Evolutionary conservation across 2,888 invertebrate species (phyloP), one percentile per base, ranked within the genome.

Genomic region (Melanophora roralis): DNA sequence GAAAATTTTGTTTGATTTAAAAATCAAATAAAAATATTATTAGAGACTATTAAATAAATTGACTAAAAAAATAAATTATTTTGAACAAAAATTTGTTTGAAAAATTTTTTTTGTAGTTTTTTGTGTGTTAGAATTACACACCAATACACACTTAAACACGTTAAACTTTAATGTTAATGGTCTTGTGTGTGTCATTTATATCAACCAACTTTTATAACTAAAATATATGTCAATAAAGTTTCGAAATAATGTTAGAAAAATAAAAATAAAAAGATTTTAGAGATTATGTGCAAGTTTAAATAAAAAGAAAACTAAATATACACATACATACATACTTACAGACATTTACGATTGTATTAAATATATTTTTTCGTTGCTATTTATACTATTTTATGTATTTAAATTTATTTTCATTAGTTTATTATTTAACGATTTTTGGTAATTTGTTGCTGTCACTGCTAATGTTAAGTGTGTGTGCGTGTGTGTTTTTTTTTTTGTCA

Each of bases 201-300:
- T 8, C 0, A 53, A 12, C n/a, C 8, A n/a, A 60, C n/a, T 32
- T 40, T 32, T 53, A 53, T 32, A n/a, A n/a, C n/a, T n/a, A n/a
- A 5, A 69, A 55, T 55, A 64, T 38, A 38, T 64, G 23, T 16
- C 16, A 55, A 47, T 45, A 73, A 64, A 64, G 36, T 60, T 43
- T 8, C 1, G 23, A 36, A 40, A 62, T 14, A 43, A 32, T n/a
- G n/a, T n/a, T n/a, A 2, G 12, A 55, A 23, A 14, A 4, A 40
- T 47, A 27, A 38, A 6, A 23, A 7, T 0, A 34, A 36, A 45
- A 14, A 23, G 14, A 60, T 45, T 36, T 36, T 16, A 32, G 5
- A 34, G 16, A 34, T 40, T 19, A 27, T 49, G 19, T 49, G 32
- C 60, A 32, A 32, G 60, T 64, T 64, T 14, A 49, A 36, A 8